Evolutionary conservation across 2,113 vertebrate species (phyloP), one percentile per base, ranked within the genome.

Genomic region (Menidia beryllina): DNA sequence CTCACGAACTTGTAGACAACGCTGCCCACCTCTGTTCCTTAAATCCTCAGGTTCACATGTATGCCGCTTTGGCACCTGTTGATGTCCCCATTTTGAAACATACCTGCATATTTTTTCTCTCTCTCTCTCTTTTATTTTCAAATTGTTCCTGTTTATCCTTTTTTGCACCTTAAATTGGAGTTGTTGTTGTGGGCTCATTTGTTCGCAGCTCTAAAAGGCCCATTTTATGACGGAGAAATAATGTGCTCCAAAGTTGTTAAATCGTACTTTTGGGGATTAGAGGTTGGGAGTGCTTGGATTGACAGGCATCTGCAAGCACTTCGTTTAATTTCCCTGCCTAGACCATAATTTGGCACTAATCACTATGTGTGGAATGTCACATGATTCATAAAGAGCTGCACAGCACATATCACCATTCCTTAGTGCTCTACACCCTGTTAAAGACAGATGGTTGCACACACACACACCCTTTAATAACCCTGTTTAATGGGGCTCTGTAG

Each of bases 271-370:
- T 7, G 53, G 75, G 41, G 60, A 80, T 86, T 84, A 80, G 58
- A 77, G 48, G 69, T 45, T 75, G 82, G 39, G 69, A 74, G 61
- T 48, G 43, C 2, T 9, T 11, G 57, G 75, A 65, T 56, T 34
- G 58, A 81, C 75, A 78, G 60, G 69, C 89, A 77, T 87, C 87
- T 77, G 78, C 76, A 82, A 88, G 80, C 86, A 90, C 86, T 82
- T 91, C 77, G 77, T 86, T 82, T 41, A 34, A 72, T 45, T 58
- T 82, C 70, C 70, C 55, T 14, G 63, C 50, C 54, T 41, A 66
- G 69, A 76, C 65, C 39, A 0, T 83, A 78, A 80, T 89, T 84
- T 88, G 75, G 72, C 68, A 55, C 74, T 79, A 89, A 91, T 89
- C 77, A 61, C 69, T 49, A 50, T 48, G 72, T 83, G 77, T 80